Conservation (phyloP, 2,113 vertebrate genomes). For the Labeo catla region DNA sequence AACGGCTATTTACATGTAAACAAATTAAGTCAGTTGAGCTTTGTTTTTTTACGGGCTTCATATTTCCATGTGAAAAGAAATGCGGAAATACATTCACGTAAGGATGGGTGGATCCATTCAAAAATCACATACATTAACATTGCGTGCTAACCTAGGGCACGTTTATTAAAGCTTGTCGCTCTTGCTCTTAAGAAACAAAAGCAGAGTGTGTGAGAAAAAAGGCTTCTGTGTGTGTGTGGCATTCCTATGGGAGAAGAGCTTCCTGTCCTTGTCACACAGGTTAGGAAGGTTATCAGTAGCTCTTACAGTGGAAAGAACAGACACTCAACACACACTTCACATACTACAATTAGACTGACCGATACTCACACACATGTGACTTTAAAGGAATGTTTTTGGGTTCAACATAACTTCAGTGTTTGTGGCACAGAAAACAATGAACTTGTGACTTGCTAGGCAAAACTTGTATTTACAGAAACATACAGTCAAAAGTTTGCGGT, state of each 20-base stretch:
- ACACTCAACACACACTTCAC: constrained; percentile 43
- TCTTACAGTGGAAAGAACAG: constrained; percentile 42
- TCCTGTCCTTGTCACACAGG: constrained; percentile 43
- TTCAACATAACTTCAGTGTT: constrained; percentile 1
- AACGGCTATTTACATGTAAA: constrained; percentile 50
- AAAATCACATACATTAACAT: constrained; percentile 1
- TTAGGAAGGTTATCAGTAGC: constrained; percentile 54
- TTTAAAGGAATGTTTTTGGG: constrained; percentile 5
- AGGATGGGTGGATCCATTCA: neutral
- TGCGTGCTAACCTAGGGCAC: constrained; percentile 1
- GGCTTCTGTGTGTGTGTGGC: constrained; percentile 15
- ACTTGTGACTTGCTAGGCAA: neutral
- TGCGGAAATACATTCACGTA: neutral
- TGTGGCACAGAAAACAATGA: neutral
- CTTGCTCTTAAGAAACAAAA: neutral
- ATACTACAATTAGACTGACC: constrained; percentile 41
- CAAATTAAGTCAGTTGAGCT: constrained; percentile 40
- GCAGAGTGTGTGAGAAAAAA: constrained; percentile 26
- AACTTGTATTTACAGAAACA: neutral
- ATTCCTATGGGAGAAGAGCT: constrained; percentile 1
- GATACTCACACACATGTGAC: constrained; percentile 9
- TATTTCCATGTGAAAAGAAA: constrained; percentile 51
- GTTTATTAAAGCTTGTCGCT: neutral
- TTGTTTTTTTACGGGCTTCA: constrained; percentile 18
- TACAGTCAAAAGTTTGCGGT: neutral